Evolutionary conservation across 2,888 invertebrate genomes (phyloP).

Genomic region (Iselma pallidipennis): DNA sequence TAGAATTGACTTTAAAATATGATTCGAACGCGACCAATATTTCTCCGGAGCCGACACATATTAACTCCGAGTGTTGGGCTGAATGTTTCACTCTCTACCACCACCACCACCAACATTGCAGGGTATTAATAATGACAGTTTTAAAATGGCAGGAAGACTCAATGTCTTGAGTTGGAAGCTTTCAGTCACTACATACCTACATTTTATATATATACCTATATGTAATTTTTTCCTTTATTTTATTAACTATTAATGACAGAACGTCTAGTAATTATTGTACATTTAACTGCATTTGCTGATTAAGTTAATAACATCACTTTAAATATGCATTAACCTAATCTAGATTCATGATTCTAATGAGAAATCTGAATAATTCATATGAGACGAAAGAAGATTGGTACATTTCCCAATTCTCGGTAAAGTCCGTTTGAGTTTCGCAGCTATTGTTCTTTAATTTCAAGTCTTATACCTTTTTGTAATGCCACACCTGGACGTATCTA

Average conservation of each 20-base stretch:
- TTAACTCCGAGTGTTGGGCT: constrained; percentile 22
- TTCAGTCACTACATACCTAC: not conserved
- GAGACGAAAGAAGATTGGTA: too few relatives aligned
- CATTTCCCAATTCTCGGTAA: too few relatives aligned
- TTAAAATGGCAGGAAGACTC: constrained; percentile 1
- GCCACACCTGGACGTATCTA: not conserved
- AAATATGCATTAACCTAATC: too few relatives aligned
- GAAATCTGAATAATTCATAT: too few relatives aligned
- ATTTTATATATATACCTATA: too few relatives aligned
- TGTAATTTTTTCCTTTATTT: not conserved
- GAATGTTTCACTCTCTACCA: constrained; percentile 21
- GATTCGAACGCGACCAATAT: constrained; percentile 51
- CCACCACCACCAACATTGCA: constrained; percentile 5
- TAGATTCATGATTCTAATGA: too few relatives aligned
- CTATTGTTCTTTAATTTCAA: too few relatives aligned
- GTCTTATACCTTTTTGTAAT: too few relatives aligned
- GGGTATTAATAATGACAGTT: constrained; percentile 17
- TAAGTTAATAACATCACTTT: not conserved
- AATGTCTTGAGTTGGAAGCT: not conserved
- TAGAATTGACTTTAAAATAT: constrained; percentile 53
- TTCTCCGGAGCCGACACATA: constrained; percentile 33
- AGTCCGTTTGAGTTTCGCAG: too few relatives aligned
- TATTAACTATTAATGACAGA: not conserved
- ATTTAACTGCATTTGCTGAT: constrained; percentile 1
- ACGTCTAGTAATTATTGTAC: not conserved